Percentiles rank a stretch among this genome's conserved stretches.
Evolutionary conservation across 2,797 vertebrate genomes (phyloP).

Genomic region (Enteromius thamalakanensis): DNA sequence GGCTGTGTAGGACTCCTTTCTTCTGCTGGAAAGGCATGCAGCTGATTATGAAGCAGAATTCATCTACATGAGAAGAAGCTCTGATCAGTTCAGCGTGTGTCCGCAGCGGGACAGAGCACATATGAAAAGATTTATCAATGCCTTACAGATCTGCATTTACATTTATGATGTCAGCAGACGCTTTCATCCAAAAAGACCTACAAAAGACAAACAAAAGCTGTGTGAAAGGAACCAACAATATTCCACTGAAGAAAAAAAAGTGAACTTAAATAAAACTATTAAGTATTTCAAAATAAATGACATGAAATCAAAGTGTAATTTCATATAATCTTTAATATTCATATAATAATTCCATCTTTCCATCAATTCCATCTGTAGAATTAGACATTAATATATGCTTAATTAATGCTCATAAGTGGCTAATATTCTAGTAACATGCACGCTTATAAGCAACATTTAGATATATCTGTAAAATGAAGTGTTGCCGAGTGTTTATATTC

Average conservation of each 20-base stretch:
- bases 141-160: constrained; percentile 50
- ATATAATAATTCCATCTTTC: no score
- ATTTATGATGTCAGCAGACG: background rate
- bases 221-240: background rate
- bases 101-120: constrained; percentile 38
- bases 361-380: no score
- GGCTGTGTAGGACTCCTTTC: constrained; percentile 87
- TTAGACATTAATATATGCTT: no score
- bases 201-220: background rate
- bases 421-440: no score
- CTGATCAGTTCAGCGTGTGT: constrained; percentile 80
- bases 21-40: constrained; percentile 86
- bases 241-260: background rate
- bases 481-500: background rate
- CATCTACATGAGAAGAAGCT: constrained; percentile 85
- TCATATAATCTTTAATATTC: no score
- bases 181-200: background rate
- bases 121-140: constrained; percentile 65
- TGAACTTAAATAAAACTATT: background rate
- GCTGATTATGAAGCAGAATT: constrained; percentile 88
- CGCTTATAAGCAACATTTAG: no score
- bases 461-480: no score
- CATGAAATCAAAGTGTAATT: no score
- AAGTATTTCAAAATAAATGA: background rate
- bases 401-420: no score